These are phyloP conservation scores for Epinotia ramella DNA, from an alignment of 2,888 invertebrate genomes.

Conservation along the genomic window DNA sequence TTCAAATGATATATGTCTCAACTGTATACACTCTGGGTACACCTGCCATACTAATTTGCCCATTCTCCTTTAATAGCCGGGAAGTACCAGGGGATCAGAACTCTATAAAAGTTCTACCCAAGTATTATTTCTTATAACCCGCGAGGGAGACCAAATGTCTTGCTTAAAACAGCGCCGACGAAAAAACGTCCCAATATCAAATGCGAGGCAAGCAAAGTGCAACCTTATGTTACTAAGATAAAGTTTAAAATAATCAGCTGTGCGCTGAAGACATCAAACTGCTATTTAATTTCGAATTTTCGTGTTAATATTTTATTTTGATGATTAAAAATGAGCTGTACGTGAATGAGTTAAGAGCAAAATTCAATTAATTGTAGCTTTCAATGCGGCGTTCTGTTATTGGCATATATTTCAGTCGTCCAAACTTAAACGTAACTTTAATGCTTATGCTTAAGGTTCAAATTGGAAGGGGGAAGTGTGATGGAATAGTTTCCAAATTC, in stretches of 20 bases:
- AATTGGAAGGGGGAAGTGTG: slow-evolving; percentile 5
- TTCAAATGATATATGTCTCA: too few relatives aligned
- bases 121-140: slow-evolving; percentile 33
- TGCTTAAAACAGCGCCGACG: neutral
- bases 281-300: slow-evolving; percentile 10
- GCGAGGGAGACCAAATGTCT: slow-evolving; percentile 22
- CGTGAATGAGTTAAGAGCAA: neutral
- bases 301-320: slow-evolving; percentile 12
- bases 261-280: neutral
- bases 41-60: too few relatives aligned
- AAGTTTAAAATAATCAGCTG: neutral
- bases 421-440: neutral
- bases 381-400: slow-evolving; percentile 14
- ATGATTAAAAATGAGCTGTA: slow-evolving; percentile 8
- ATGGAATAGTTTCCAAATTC: slow-evolving; percentile 42
- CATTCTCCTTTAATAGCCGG: slow-evolving; percentile 9
- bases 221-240: neutral
- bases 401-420: neutral
- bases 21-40: too few relatives aligned
- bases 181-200: slow-evolving; percentile 1
- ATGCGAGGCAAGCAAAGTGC: neutral
- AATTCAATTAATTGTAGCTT: neutral
- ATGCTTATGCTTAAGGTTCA: neutral
- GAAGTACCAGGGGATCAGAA: slow-evolving; percentile 28
- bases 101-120: slow-evolving; percentile 20